Conservation (phyloP, 2,888 invertebrate species). For the Peribatodes rhomboidaria region DNA sequence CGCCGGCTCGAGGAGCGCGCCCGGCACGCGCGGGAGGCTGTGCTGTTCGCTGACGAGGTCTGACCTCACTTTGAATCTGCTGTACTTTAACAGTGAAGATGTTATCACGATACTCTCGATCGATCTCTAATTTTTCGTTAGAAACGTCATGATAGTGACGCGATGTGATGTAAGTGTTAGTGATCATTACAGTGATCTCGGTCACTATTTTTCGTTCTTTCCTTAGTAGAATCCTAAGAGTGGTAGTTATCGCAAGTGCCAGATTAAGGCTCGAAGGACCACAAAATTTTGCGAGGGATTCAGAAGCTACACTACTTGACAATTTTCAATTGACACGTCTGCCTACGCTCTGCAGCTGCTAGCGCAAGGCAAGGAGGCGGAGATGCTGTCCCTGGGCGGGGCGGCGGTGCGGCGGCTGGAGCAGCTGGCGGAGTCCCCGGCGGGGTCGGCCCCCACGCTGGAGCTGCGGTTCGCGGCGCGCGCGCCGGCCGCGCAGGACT, state of each 20-base stretch:
- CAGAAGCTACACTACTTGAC: neutral
- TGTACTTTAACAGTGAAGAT: no score
- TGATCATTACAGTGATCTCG: no score
- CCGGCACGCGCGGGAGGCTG: constrained; percentile 86
- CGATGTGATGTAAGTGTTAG: no score
- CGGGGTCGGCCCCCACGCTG: constrained; percentile 63
- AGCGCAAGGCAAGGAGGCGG: constrained; percentile 89
- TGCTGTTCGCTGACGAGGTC: constrained; percentile 89
- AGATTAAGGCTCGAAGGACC: neutral
- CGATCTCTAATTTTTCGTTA: no score
- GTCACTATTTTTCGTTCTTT: no score
- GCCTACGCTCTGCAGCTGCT: constrained; percentile 80
- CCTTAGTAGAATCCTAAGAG: no score
- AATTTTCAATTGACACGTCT: neutral
- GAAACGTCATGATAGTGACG: no score
- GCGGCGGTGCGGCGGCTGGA: constrained; percentile 89
- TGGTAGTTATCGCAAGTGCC: no score
- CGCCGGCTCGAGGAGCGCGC: constrained; percentile 82
- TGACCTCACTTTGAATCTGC: no score
- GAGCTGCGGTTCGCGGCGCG: constrained; percentile 71
- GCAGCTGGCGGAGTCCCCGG: constrained; percentile 84
- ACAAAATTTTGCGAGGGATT: no score
- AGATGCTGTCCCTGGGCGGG: constrained; percentile 89
- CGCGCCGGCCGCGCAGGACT: constrained; percentile 65
- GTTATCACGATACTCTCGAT: no score